phyloP scores from a whole-genome alignment of 2,888 invertebrate genomes.

The Lepas anatifera region DNA sequence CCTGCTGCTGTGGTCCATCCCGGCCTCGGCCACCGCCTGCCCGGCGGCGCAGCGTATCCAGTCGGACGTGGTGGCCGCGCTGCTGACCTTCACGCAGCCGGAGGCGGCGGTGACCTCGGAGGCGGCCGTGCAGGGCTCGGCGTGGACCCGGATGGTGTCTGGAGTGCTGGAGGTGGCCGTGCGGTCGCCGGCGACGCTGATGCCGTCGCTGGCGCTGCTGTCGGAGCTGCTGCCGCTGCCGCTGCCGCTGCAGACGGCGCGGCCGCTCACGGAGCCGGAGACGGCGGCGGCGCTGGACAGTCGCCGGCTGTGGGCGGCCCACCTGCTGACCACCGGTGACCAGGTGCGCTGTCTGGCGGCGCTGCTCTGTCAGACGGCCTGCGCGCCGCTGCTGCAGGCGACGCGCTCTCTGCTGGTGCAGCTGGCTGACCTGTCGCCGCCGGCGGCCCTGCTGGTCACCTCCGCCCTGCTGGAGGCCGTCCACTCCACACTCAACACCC shows the following conservation, averaged over 20 bases:
- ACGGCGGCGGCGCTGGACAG: constrained; percentile 60
- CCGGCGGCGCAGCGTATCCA: constrained; percentile 52
- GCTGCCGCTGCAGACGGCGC: constrained; percentile 51
- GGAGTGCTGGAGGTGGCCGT: constrained; percentile 48
- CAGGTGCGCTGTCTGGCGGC: constrained; percentile 42
- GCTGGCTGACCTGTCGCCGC: constrained; percentile 79
- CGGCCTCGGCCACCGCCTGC: constrained; percentile 50
- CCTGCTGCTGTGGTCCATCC: constrained; percentile 66
- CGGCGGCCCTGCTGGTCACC: constrained; percentile 66
- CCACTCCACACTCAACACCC: constrained; percentile 49
- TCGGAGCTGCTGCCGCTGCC: constrained; percentile 79
- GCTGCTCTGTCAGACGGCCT: constrained; percentile 33
- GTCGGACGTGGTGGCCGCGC: constrained; percentile 62
- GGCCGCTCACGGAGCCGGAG: constrained; percentile 49
- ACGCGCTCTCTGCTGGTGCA: constrained; percentile 78
- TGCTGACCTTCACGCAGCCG: constrained; percentile 81
- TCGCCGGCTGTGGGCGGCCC: constrained; percentile 86
- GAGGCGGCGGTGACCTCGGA: constrained; percentile 44
- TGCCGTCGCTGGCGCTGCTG: constrained; percentile 48
- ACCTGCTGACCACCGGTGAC: constrained; percentile 68
- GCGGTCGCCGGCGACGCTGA: constrained; percentile 22
- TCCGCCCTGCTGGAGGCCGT: constrained; percentile 62
- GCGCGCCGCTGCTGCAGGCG: constrained; percentile 53
- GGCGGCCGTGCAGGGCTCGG: constrained; percentile 72
- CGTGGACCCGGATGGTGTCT: constrained; percentile 84